Conservation (phyloP, 2,113 vertebrate species). For the Lynx canadensis region DNA sequence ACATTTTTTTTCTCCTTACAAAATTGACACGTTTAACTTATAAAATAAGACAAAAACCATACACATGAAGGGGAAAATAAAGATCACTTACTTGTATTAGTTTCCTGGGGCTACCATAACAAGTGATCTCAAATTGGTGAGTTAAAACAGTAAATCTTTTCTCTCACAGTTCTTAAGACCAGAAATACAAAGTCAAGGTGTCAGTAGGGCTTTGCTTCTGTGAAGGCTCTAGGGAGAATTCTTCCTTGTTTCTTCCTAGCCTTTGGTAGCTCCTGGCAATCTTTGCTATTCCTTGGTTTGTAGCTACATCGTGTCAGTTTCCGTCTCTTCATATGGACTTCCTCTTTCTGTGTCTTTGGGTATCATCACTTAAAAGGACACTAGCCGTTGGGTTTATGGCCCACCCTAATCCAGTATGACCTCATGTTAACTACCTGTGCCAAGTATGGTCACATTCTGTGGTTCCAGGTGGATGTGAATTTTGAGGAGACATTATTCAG, state of each 20-base stretch:
- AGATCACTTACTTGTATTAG: neutral
- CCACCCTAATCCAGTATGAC: neutral
- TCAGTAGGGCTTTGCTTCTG: neutral
- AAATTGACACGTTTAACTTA: neutral
- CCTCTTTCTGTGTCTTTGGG: neutral
- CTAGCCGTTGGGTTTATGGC: neutral
- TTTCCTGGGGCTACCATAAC: neutral
- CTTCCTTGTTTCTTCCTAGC: neutral
- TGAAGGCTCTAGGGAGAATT: neutral
- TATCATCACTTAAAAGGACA: neutral
- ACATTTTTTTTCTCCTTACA: neutral
- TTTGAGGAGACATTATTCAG: neutral
- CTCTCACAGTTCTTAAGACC: neutral
- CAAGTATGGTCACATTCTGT: neutral
- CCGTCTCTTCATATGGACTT: neutral
- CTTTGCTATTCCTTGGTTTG: neutral
- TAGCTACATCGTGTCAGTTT: neutral
- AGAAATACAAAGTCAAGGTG: neutral
- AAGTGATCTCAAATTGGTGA: constrained; percentile 8
- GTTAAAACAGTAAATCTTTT: neutral
- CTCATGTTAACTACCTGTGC: neutral
- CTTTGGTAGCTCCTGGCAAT: neutral
- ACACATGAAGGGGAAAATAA: neutral
- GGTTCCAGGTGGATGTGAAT: neutral
- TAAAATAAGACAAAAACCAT: neutral